Base-by-base conservation (phyloP, 92 coral and sea anemone genomes). In the Epizoanthus illoricatus region DNA sequence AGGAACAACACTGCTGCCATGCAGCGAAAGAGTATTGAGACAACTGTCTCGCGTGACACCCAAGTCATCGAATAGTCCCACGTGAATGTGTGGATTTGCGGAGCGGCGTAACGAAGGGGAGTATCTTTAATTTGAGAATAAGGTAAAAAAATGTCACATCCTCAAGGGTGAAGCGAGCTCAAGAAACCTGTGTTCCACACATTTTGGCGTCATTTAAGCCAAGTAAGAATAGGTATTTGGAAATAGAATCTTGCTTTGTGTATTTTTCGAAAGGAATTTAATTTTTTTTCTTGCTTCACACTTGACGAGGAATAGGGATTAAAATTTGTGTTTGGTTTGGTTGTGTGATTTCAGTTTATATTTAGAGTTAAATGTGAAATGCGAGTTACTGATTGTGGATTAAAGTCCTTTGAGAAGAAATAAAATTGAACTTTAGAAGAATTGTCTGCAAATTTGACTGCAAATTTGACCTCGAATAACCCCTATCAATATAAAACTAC, bases 1-100 rank as follows among this genome's bases (percentile, higher is more conserved):
- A 62, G 59, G 9, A 75, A 78, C 82, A 62, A 43, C 58, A 63
- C 28, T 45, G 82, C 82, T 78, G 82, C 82, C 66, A 64, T 78
- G 82, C 71, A 78, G 82, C 82, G 61, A 62, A 60, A 62, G 71
- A 78, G 71, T 78, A 78, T 78, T 36, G 82, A 54, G 82, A 78
- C 82, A 17, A 41, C 58, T 78, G 82, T 78, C 82, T 63, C 72
- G 19, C 49, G 41, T 62, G 42, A 56, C 59, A 17, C 39, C 79
- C 33, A 78, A 20, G 33, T 45, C 82, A 61, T 40, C 21, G 45
- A 15, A 78, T 40, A 45, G 69, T 59, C 71, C 65, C 23, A 13
- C 10, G 49, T 41, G 33, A 63, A 78, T 40, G 71, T 76, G 71
- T 75, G 56, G 73, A 39, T 39, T 68, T 24, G 28, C 40, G 40